Percentiles rank a stretch among this genome's conserved stretches.
Conservation (phyloP, 1,140 invertebrate genomes). For the Pararge aegeria region DNA sequence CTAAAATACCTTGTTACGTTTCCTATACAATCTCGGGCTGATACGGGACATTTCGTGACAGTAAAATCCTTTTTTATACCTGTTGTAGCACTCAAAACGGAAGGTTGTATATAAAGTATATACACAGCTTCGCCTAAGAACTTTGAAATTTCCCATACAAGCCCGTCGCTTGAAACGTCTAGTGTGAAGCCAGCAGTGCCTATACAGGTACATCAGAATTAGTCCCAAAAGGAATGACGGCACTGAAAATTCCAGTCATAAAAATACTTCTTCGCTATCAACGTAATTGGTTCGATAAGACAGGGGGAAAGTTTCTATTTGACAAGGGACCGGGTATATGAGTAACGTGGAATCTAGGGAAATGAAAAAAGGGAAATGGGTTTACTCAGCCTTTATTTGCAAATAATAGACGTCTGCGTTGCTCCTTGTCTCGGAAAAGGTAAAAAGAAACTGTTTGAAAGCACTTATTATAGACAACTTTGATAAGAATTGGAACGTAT, state of each 20-base stretch:
- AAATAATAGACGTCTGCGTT: conserved; percentile 40
- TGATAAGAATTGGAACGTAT: neutral
- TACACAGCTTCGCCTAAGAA: too few species aligned
- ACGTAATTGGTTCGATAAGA: conserved; percentile 68
- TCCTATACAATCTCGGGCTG: too few species aligned
- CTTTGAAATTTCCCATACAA: too few species aligned
- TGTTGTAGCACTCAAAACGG: too few species aligned
- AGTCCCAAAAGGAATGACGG: neutral
- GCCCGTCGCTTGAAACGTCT: too few species aligned
- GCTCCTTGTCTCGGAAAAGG: conserved; percentile 16
- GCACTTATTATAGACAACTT: conserved; percentile 6
- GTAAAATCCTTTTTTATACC: too few species aligned
- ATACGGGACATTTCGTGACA: too few species aligned
- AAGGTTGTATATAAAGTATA: too few species aligned
- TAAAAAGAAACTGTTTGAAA: conserved; percentile 11
- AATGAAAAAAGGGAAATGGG: conserved; percentile 55
- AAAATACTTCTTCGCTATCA: conserved; percentile 30
- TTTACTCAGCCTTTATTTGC: conserved; percentile 55
- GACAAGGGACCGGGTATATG: conserved; percentile 64
- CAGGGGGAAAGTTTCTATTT: conserved; percentile 66
- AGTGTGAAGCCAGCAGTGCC: too few species aligned
- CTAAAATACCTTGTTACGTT: too few species aligned
- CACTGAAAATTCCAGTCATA: conserved; percentile 32
- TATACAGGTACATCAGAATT: neutral
- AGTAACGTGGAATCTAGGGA: conserved; percentile 55